phyloP scores from a whole-genome alignment of 92 coral and sea anemone species.

The Epizoanthus fatuus region DNA sequence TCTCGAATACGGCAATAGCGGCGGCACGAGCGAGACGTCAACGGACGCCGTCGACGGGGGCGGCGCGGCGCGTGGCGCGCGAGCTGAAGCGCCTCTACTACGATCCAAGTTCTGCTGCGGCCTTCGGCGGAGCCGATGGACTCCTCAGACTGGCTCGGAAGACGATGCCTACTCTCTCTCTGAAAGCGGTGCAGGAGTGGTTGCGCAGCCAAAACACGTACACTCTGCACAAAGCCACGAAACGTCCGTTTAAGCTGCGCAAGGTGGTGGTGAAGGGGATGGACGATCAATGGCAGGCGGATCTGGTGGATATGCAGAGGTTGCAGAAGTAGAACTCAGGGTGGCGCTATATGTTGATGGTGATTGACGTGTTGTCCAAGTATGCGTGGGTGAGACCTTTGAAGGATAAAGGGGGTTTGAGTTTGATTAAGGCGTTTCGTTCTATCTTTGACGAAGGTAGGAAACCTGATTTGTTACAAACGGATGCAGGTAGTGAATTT shows the following conservation, averaged over 20 bases:
- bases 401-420: not conserved
- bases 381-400: not conserved
- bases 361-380: not conserved
- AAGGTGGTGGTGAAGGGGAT: too few relatives aligned
- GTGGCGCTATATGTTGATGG: not conserved
- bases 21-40: not conserved
- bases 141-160: not conserved
- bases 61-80: not conserved
- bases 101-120: conserved; percentile 23
- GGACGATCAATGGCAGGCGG: too few relatives aligned
- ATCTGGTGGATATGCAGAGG: not conserved
- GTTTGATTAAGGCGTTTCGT: too few relatives aligned
- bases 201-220: too few relatives aligned
- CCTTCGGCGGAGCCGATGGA: not conserved
- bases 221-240: not conserved
- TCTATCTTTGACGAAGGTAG: not conserved
- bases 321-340: not conserved
- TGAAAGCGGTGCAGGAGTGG: too few relatives aligned
- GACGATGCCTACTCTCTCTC: not conserved
- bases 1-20: too few relatives aligned
- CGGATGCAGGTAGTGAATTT: too few relatives aligned
- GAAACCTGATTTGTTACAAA: not conserved
- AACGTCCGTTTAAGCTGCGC: too few relatives aligned
- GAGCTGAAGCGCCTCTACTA: not conserved
- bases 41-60: not conserved